Base-by-base conservation (phyloP, 2,797 vertebrate species). In the Schizothorax lantsangensis region DNA sequence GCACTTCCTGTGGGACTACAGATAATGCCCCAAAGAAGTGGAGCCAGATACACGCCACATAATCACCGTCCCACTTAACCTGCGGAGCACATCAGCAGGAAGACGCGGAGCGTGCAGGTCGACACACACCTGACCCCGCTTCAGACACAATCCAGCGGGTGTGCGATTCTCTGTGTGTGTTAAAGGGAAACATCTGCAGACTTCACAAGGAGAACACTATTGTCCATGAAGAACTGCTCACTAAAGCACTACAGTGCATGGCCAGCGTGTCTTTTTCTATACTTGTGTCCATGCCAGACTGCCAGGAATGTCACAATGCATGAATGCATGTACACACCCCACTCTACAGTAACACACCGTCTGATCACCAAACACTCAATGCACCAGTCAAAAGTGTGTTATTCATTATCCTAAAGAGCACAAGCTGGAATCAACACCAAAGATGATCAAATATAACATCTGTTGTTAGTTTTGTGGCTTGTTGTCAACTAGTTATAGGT, bases 181-280 rank as follows among this genome's bases (percentile, higher is more conserved):
- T 52, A 57, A 57, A 73, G 79, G 71, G 82, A 77, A 81, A 81
- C 85, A 86, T 62, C 84, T 85, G 79, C 69, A 68, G 57, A 75
- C 33, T 11, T 77, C 72, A 77, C 43, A 78, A 49, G 36, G 49
- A 17, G 84, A 30, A 36, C 54, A 62, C 49, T 33, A 84, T 84
- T 84, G 81, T 87, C 62, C 40, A 64, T 3, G 11, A 36, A 40
- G 52, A 79, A 43, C 6, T 1, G 36, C 54, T 23, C 54, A 79
- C 36, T 62, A 40, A 38, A 59, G 33, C 4, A 59, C 75, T 78
- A n/a, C n/a, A 26, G 59, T 30, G 43, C 33, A 79, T 17, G 62
- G 45, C 14, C 30, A 52, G 11, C 0, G 6, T 52, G 45, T 68
- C 47, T 30, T 43, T 71, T 30, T 57, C 14, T 17, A 59, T 43